Evolutionary conservation across 2,113 vertebrate species (phyloP).

Genomic region (Progne subis): DNA sequence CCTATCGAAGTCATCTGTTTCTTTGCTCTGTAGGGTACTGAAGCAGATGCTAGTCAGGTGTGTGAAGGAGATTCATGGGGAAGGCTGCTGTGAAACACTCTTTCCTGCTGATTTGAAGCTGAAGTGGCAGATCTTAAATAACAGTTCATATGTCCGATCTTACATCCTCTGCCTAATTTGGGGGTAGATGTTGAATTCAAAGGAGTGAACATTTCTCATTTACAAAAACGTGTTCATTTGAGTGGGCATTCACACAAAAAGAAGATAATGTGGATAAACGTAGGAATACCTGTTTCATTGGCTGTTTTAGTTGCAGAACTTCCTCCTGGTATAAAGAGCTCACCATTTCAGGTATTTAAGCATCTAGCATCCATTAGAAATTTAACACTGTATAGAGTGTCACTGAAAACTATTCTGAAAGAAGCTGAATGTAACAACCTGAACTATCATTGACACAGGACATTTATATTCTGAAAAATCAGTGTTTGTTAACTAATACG

Average conservation of each 20-base stretch:
- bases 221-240: background rate
- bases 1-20: background rate
- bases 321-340: background rate
- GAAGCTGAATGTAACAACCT: background rate
- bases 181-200: background rate
- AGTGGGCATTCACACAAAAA: background rate
- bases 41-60: constrained; percentile 32
- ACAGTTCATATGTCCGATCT: background rate
- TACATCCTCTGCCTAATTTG: background rate
- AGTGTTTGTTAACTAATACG: background rate
- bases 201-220: background rate
- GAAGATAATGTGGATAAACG: background rate
- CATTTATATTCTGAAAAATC: background rate
- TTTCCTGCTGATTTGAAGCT: background rate
- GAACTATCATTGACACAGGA: background rate
- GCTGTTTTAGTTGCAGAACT: background rate
- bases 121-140: background rate
- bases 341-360: background rate
- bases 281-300: background rate
- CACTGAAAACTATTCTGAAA: background rate
- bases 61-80: background rate
- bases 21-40: background rate
- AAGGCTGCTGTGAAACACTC: background rate
- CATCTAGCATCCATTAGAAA: background rate
- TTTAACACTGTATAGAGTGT: background rate